Base-by-base conservation (phyloP, 1,140 invertebrate genomes). In the Solen grandis region DNA sequence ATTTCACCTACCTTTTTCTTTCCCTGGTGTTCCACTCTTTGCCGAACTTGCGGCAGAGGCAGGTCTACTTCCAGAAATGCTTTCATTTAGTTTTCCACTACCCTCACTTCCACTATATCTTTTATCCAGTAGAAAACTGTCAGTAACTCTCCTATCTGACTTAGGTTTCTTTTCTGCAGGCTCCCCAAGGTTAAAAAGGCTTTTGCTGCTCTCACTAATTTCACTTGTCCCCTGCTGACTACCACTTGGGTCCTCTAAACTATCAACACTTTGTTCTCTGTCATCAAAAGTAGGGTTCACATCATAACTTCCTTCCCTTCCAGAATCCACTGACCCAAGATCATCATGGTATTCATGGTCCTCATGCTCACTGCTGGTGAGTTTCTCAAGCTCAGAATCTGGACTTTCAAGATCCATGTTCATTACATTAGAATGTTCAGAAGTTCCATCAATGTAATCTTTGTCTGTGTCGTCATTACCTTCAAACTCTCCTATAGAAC, bases 381-480 rank as follows among this genome's bases (percentile, higher is more conserved):
- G 65, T 59, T 69, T 68, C 4, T 78, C 75, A 35, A 78, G 27
- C 25, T 78, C 75, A 19, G 75, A 78, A 31, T 63, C 59, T 1
- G 75, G 75, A 60, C 75, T 78, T 38, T 78, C 75, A 10, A 46
- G 8, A 38, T 69, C 75, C 75, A 78, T 78, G 65, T 62, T 78
- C 16, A 68, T n/a, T 46, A 69, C 52, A 38, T 19, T 31, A 19
- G 63, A 59, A 29, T 78, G 62, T 31, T 55, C 65, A 63, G 69
- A 55, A 27, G 0, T 22, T 36, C 54, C 65, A 31, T 78, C 75
- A n/a, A 78, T 55, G 41, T 76, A 13, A 55, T 66, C 35, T 35
- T 22, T 66, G 5, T 38, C 63, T 66, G 5, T 35, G 38, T 66
- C 63, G 14, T n/a, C 19, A 35, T 36, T 31, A 60, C 27, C 59